Base-by-base conservation (phyloP, 1,140 invertebrate genomes). In the Caenorhabditis briggsae region DNA sequence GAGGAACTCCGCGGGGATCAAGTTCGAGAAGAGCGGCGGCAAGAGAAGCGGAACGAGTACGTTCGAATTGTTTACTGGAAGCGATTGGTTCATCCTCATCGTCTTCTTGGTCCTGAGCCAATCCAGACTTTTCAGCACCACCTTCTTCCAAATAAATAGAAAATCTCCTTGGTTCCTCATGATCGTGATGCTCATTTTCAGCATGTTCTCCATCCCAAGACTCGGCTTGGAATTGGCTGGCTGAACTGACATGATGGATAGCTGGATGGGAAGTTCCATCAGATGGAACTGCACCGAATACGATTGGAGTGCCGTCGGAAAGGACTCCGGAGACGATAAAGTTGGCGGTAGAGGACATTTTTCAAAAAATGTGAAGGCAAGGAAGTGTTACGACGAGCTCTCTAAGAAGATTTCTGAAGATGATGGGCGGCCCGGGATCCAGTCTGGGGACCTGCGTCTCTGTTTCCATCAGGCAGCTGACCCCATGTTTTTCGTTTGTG, bases 141-240 rank as follows among this genome's bases (percentile, higher is more conserved):
- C 70, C 70, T 78, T 48, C 70, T 53, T 78, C 70, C 59, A 64
- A 59, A 55, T 55, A 82, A 20, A 82, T 74, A 59, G 50, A 50
- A 58, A 58, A 48, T 59, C 84, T 82, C 23, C 82, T 53, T 33
- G 33, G 43, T 18, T 86, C 43, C 50, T 88, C 88, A 78, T 20
- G 12, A 16, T 88, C 82, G 11, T 85, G 25, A 23, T 20, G 74
- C n/a, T 84, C 33, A 48, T 64, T 61, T 48, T 89, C 86, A 61
- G 70, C 89, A 48, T 89, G 88, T 48, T 89, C 89, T 16, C 88
- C 88, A 59, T 50, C 50, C 88, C 88, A 89, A 20, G 74, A 70
- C 43, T 89, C 88, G 8, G 64, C 88, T 70, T 89, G 86, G 86
- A 89, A 89, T 5, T 82, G 88, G 23, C 59, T 89, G 18, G 74